These are phyloP conservation scores for Potamilus streckersoni DNA, from an alignment of 1,140 invertebrate genomes.

Conservation along the genomic window DNA sequence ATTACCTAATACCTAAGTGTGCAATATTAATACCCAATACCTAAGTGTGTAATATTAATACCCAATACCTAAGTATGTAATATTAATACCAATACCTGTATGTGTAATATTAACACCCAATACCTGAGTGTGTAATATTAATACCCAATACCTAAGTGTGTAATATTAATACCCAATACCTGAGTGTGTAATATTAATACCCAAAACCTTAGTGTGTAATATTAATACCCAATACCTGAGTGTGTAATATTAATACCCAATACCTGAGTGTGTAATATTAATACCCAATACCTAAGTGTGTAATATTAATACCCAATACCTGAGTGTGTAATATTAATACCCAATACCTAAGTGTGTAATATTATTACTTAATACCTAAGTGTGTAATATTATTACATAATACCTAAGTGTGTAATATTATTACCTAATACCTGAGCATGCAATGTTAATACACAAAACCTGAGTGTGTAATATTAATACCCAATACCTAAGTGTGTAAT, in stretches of 20 bases:
- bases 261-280: too few species aligned
- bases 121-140: constrained; percentile 83
- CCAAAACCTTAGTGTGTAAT: background rate
- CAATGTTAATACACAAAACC: constrained; percentile 39
- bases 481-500: too few species aligned
- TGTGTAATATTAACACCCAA: background rate
- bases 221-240: constrained; percentile 72
- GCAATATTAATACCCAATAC: constrained; percentile 35
- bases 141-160: too few species aligned
- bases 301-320: background rate
- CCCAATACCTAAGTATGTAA: too few species aligned
- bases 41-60: constrained; percentile 73
- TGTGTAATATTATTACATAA: too few species aligned
- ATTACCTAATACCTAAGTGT: background rate
- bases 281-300: too few species aligned
- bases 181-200: too few species aligned
- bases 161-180: too few species aligned
- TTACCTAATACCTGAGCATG: background rate
- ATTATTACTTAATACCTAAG: too few species aligned
- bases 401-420: too few species aligned
- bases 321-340: too few species aligned
- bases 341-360: constrained; percentile 78
- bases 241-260: too few species aligned
- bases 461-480: constrained; percentile 73
- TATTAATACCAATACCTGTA: background rate